Base-by-base conservation (phyloP, 2,888 invertebrate species). In the Dolomedes plantarius region DNA sequence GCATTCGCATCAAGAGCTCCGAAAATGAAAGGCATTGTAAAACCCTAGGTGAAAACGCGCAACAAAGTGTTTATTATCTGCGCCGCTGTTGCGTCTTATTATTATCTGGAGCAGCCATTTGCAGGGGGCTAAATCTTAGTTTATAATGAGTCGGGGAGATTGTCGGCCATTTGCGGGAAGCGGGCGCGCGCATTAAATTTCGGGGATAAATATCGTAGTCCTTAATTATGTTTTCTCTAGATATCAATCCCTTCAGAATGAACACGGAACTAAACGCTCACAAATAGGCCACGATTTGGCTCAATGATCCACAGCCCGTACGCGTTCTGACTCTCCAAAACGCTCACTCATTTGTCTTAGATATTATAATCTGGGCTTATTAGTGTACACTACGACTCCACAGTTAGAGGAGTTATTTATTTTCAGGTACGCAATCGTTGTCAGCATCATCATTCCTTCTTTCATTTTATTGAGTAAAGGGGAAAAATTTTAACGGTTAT, bases 1-100 rank as follows among this genome's bases (percentile, higher is more conserved):
- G 11, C 29, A 29, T 65, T 31, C 31, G 16, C 65, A 29, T 29
- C 65, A 31, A 16, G 65, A 23, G 65, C n/a, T 65, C 19, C 19
- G 13, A 65, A 65, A 74, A 74, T 74, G 67, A 74, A 46, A 73
- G 67, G 65, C 68, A 73, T 79, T 80, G 73, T 80, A 67, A 74
- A 74, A 72, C 19, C 36, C 50, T 56, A 67, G 50, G 32, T 46
- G 65, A 64, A 72, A 72, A 72, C 50, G 62, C 50, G 56, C 62
- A 78, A 65, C 72, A 65, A 79, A 79, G 80, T 68, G 73, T 74
- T 74, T 80, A 80, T 80, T 80, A 73, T 73, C 50, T 23, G 27
- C 23, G 41, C 71, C 39, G 71, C 41, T 39, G 72, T 64, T 79
- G 69, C 41, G 69, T 73, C 67, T 72, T 72, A 79, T 80, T 68